Base-by-base conservation (phyloP, 2,888 invertebrate species). In the Yponomeuta cagnagella region DNA sequence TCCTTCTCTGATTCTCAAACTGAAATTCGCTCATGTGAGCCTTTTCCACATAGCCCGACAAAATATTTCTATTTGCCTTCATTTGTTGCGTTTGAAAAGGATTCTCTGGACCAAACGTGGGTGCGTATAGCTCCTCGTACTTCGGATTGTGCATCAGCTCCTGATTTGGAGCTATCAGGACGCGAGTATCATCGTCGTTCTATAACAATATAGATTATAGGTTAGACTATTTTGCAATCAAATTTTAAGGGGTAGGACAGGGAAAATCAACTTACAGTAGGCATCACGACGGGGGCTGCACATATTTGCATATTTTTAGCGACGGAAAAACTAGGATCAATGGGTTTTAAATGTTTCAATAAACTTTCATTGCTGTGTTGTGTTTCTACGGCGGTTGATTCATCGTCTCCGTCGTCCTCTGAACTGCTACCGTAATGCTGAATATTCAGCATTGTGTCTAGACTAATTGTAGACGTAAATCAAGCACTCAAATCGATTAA, bases 21-120 rank as follows among this genome's bases (percentile, higher is more conserved):
- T 98, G 97, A 87, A 99, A 99, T 77, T 97, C 97, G 87, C 97
- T 99, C 70, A 99, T 95, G 84, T 99, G 98, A 0, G 99, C 98
- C 74, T 96, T 95, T 82, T 99, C 99, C 0, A 98, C 97, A 88
- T 95, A 98, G 0, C 99, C 99, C 0, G 99, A 96, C 12, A 99
- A 90, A 78, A 96, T 98, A 83, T 99, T 99, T 81, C 97, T 96
- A 8, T 94, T 93, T 0, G 98, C 97, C 74, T 94, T 94, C 91
- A 98, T 96, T 80, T 98, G 98, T 80, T 96, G 95, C 0, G 98
- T 98, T 87, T 97, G 95, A 82, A 96, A 97, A 0, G 99, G 99
- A 89, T 99, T 98, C 76, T 95, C 95, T 0, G 99, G 99, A 0
- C 99, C 99, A 69, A 96, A 94, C 74, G 96, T 94, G 0, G 99